phyloP scores from a whole-genome alignment of 2,113 vertebrate species.

The Cettia cetti region DNA sequence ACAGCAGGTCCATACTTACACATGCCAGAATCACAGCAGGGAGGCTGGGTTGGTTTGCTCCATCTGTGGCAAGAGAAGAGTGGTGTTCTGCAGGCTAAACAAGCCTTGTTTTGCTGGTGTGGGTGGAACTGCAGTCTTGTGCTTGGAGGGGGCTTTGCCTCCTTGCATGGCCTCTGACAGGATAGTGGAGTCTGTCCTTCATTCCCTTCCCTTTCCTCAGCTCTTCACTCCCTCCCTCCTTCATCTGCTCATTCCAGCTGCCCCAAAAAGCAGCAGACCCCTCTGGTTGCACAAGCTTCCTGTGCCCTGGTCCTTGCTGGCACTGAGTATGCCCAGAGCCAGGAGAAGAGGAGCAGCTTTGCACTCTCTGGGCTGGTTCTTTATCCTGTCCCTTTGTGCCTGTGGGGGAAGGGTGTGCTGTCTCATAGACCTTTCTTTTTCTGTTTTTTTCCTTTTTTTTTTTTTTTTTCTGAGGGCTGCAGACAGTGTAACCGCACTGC shows the following conservation, averaged over 20 bases:
- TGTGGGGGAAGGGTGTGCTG: not conserved
- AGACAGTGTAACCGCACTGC: not conserved
- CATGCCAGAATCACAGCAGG: not conserved
- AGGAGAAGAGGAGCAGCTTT: not conserved
- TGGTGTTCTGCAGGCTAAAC: not conserved
- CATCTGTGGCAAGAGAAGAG: accelerated
- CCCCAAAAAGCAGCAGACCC: accelerated
- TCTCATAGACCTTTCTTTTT: accelerated
- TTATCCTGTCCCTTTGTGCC: not conserved
- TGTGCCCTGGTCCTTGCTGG: not conserved
- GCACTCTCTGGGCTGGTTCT: not conserved
- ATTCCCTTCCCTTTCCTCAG: not conserved
- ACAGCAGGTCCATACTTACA: not conserved
- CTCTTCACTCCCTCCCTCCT: accelerated
- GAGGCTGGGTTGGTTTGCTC: not conserved
- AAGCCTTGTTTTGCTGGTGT: not conserved
- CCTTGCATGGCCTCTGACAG: not conserved
- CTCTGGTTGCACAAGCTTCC: too few relatives aligned
- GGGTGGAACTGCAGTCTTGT: not conserved
- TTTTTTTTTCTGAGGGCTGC: not conserved
- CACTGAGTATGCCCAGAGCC: not conserved
- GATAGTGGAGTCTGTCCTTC: not conserved
- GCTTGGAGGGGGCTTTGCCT: not conserved
- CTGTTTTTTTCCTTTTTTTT: too few relatives aligned
- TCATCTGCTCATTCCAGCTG: not conserved